Evolutionary conservation across 2,113 vertebrate genomes (phyloP).

Genomic region (Grantiella picta): DNA sequence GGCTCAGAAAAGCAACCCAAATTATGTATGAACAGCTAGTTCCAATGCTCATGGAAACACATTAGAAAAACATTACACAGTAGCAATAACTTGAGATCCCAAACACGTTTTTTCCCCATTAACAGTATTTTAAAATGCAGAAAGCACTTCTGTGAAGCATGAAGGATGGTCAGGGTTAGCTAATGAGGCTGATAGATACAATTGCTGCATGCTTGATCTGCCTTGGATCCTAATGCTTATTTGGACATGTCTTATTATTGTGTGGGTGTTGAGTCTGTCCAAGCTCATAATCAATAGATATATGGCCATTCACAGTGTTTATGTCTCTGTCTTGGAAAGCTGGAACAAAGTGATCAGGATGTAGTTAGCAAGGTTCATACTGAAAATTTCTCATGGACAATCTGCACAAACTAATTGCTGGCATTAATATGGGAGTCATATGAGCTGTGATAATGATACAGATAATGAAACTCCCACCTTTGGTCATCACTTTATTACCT

Average conservation of each 20-base stretch:
- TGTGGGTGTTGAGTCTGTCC: slow-evolving; percentile 22
- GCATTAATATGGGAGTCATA: slow-evolving; percentile 9
- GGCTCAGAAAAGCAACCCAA: neutral
- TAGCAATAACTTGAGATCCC: slow-evolving; percentile 19
- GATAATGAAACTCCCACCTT: slow-evolving; percentile 2
- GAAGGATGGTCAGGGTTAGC: slow-evolving; percentile 23
- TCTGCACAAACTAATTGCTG: slow-evolving; percentile 33
- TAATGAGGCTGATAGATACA: slow-evolving; percentile 48
- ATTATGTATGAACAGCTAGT: neutral
- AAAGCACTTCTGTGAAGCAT: slow-evolving; percentile 15
- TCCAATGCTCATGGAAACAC: neutral
- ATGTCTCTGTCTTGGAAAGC: slow-evolving; percentile 1
- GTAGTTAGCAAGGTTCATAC: neutral
- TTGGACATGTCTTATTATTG: slow-evolving; percentile 36
- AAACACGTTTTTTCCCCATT: slow-evolving; percentile 45
- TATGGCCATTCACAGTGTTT: neutral
- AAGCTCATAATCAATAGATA: slow-evolving; percentile 31
- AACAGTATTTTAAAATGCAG: slow-evolving; percentile 43
- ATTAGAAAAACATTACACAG: neutral
- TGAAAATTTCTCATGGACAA: slow-evolving; percentile 16
- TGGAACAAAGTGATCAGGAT: slow-evolving; percentile 15
- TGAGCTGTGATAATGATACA: slow-evolving; percentile 2
- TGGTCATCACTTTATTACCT: slow-evolving; percentile 1
- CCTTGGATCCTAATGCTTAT: slow-evolving; percentile 39
- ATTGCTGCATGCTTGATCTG: slow-evolving; percentile 32